A percentile compares a stretch with the other conserved stretches of the same genome.
Evolutionary conservation across 2,113 vertebrate species (phyloP).

Genomic region (Buteo buteo): DNA sequence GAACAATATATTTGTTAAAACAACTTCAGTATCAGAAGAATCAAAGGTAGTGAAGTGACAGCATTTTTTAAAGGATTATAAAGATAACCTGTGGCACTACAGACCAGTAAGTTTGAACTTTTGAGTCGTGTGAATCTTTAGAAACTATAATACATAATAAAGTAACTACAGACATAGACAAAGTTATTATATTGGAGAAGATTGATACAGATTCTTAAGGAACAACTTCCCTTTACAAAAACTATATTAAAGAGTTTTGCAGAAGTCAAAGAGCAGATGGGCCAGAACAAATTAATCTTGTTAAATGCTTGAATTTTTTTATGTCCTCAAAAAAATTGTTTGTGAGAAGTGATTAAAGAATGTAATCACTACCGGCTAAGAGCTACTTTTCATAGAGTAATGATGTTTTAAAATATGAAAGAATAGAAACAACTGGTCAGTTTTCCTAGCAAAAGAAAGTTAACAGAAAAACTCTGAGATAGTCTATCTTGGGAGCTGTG

Average conservation of each 20-base stretch:
- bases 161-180: not conserved
- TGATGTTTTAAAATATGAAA: not conserved
- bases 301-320: not conserved
- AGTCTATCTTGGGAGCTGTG: not conserved
- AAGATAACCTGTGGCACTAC: not conserved
- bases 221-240: not conserved
- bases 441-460: not conserved
- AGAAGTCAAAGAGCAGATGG: not conserved
- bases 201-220: not conserved
- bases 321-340: not conserved
- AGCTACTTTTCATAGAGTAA: not conserved
- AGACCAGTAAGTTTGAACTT: not conserved
- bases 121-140: not conserved
- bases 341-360: not conserved
- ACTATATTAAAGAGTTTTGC: not conserved
- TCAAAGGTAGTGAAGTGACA: not conserved
- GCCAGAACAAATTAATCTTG: not conserved
- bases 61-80: not conserved
- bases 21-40: not conserved
- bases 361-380: not conserved
- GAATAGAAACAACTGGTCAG: not conserved
- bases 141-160: not conserved
- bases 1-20: not conserved
- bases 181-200: not conserved
- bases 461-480: not conserved